Evolutionary conservation across 2,113 vertebrate species (phyloP), one percentile per base, ranked within the genome.

Genomic region (Aphyosemion australe): DNA sequence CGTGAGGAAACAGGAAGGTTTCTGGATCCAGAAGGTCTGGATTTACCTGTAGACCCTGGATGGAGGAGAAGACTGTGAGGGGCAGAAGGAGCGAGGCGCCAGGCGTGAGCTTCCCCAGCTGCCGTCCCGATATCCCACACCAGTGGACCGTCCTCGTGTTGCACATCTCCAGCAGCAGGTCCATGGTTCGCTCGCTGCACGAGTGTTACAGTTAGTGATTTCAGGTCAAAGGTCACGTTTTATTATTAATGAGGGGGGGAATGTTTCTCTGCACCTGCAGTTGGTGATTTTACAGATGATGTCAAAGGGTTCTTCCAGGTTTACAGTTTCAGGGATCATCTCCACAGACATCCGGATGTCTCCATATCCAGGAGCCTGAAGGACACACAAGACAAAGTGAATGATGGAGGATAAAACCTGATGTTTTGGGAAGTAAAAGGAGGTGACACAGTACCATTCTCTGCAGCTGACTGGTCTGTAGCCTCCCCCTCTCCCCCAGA

Each of bases 241-340:
- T 13, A 4, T 48, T 39, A 31, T 34, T 15, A 4, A 26, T 10
- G 32, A 39, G 16, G 1, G 11, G 10, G 13, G 37, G 19, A 2
- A 21, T 69, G 62, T 37, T 91, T 37, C 34, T 37, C 9, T 37
- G 34, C 34, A 98, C 97, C 97, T 99, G 97, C 97, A 99, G 84
- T 99, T 99, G 45, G 96, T 99, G 92, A 99, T 96, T 95, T 98
- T 99, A 93, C 97, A 99, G 58, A 92, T 94, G 65, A 99, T 97
- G 68, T 96, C 93, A 76, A 99, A 99, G 45, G 97, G 96, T 87
- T 99, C 96, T 88, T 99, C 97, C 16, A 99, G 89, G 89, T 94
- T 95, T 18, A 99, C 97, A 0, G 97, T 99, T 85, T 99, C 97
- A 53, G 96, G 96, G 82, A 99, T 97, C 69, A 94, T 89, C 85